Percentiles rank a stretch among this genome's conserved stretches.
Evolutionary conservation across 2,888 invertebrate species (phyloP).

Genomic region (Eurytoma adleriae): DNA sequence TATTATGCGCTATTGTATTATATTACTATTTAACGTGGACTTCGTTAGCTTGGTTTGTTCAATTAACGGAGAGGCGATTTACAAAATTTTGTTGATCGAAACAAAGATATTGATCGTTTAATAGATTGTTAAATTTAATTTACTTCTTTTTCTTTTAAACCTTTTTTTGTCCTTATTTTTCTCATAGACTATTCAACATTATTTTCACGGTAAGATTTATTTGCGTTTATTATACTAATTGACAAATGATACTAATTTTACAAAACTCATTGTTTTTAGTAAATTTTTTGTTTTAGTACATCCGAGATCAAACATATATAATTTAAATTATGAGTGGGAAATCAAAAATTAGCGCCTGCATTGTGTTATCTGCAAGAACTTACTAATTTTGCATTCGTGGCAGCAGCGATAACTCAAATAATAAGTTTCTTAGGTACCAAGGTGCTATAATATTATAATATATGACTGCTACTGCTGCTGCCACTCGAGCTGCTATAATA

Average conservation of each 20-base stretch:
- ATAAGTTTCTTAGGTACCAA: conserved; percentile 57
- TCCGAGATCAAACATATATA: too few species aligned
- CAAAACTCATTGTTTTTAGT: not conserved
- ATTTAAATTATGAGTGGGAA: too few species aligned
- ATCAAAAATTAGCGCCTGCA: not conserved
- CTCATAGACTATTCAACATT: not conserved
- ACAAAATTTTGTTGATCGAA: conserved; percentile 62
- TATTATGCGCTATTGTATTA: conserved; percentile 63
- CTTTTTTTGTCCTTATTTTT: conserved; percentile 28
- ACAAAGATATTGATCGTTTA: conserved; percentile 66
- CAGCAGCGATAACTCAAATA: conserved; percentile 56
- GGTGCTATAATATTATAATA: conserved; percentile 58
- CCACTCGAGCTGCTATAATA: conserved; percentile 50
- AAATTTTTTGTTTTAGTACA: too few species aligned
- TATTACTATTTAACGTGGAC: conserved; percentile 65
- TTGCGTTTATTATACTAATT: not conserved
- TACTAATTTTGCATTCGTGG: conserved; percentile 46
- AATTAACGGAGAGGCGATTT: conserved; percentile 63
- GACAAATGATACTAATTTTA: not conserved
- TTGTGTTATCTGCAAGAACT: conserved; percentile 3
- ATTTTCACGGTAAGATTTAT: conserved; percentile 41
- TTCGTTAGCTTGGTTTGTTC: conserved; percentile 67
- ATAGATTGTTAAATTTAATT: conserved; percentile 61
- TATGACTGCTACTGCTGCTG: conserved; percentile 59
- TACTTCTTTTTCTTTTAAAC: conserved; percentile 49